Evolutionary conservation across 2,888 invertebrate genomes (phyloP).

Genomic region (Sarcophaga variegata): DNA sequence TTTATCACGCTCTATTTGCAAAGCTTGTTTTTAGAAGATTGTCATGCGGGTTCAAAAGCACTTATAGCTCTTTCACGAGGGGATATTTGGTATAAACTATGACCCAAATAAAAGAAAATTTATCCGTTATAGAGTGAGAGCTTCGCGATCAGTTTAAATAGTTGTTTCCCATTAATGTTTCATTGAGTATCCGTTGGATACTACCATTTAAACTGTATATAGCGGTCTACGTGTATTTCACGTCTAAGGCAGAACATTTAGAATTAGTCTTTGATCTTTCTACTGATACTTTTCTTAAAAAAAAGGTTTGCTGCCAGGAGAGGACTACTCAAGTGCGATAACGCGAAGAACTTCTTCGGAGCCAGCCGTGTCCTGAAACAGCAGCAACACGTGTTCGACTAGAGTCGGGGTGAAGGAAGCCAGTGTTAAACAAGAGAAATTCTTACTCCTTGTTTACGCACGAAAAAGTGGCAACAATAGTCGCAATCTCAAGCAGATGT

Average conservation of each 20-base stretch:
- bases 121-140: not conserved
- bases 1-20: not conserved
- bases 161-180: not conserved
- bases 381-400: too few species aligned
- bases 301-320: not conserved
- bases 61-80: not conserved
- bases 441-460: not conserved
- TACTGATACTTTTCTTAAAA: conserved; percentile 3
- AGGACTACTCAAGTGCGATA: too few species aligned
- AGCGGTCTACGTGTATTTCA: conserved; percentile 24
- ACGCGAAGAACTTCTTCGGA: not conserved
- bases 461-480: conserved; percentile 14
- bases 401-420: not conserved
- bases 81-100: not conserved
- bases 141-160: not conserved
- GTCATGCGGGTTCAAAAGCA: not conserved
- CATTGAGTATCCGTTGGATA: not conserved
- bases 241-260: conserved; percentile 31
- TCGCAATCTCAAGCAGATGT: conserved; percentile 3
- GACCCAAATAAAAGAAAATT: not conserved
- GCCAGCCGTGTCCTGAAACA: not conserved
- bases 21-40: not conserved
- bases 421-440: not conserved
- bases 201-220: conserved; percentile 27
- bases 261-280: conserved; percentile 9